Percentiles rank a stretch among this genome's conserved stretches.
Conservation (phyloP, 2,113 vertebrate genomes). For the Paratilapia polleni region DNA sequence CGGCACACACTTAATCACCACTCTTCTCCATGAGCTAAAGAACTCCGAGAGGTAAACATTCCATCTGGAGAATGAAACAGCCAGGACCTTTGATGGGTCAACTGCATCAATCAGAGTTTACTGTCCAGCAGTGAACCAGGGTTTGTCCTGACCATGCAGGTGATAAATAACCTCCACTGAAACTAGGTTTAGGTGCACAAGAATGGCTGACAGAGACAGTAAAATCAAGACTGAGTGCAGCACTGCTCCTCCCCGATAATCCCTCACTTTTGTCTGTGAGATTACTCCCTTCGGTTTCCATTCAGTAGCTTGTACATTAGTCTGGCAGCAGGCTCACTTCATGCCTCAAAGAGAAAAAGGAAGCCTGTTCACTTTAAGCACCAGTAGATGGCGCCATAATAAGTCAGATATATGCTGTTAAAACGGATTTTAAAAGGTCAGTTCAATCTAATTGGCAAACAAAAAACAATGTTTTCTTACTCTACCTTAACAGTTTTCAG, state of each 20-base stretch:
- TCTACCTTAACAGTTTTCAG: background rate
- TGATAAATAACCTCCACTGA: slow-evolving; percentile 62
- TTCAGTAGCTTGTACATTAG: background rate
- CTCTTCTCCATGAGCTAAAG: background rate
- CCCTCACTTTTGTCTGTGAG: slow-evolving; percentile 3
- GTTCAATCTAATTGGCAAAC: background rate
- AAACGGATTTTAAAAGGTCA: background rate
- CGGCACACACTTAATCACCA: slow-evolving; percentile 34
- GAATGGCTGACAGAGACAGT: background rate
- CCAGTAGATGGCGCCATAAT: slow-evolving; percentile 65
- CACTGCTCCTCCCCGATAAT: slow-evolving; percentile 30
- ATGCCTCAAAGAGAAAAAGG: background rate
- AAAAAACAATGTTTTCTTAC: background rate
- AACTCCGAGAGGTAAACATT: background rate
- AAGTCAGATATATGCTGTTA: background rate
- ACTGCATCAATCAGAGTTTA: slow-evolving; percentile 62
- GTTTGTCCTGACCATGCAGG: slow-evolving; percentile 57
- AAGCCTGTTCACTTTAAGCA: background rate
- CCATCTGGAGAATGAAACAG: slow-evolving; percentile 48
- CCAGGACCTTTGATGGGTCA: slow-evolving; percentile 34
- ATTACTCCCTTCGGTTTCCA: slow-evolving; percentile 1
- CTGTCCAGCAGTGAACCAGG: slow-evolving; percentile 64
- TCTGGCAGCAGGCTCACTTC: background rate
- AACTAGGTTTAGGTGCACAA: slow-evolving; percentile 1
- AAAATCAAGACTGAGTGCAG: slow-evolving; percentile 38